Evolutionary conservation across 2,888 invertebrate genomes (phyloP).

Genomic region (Conomelus anceps): DNA sequence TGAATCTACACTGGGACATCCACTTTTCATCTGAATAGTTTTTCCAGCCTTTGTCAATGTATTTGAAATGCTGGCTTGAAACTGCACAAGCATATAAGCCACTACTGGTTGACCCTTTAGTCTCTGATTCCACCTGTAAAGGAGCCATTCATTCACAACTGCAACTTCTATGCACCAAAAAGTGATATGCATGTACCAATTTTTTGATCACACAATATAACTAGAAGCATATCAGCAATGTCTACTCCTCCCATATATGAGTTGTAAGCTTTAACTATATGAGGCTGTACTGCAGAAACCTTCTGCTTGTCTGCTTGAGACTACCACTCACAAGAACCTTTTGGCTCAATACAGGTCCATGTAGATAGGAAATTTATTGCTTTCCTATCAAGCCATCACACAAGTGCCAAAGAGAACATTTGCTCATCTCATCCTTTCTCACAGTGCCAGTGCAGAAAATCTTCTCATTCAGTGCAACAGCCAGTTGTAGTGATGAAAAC

Average conservation of each 20-base stretch:
- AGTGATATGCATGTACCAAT: conserved; percentile 33
- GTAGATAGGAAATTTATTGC: conserved; percentile 34
- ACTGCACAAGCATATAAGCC: neutral
- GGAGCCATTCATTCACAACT: conserved; percentile 30
- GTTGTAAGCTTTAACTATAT: conserved; percentile 34
- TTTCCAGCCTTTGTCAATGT: neutral
- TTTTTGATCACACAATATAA: conserved; percentile 33
- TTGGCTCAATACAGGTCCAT: conserved; percentile 30
- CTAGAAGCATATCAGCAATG: conserved; percentile 35
- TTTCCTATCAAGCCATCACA: conserved; percentile 34
- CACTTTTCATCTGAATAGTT: neutral
- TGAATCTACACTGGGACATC: no score
- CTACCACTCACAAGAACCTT: conserved; percentile 31
- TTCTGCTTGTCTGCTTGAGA: conserved; percentile 24
- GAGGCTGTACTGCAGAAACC: conserved; percentile 12
- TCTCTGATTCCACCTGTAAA: conserved; percentile 4
- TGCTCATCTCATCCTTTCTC: conserved; percentile 13
- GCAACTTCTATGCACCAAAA: conserved; percentile 28
- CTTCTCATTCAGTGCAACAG: neutral
- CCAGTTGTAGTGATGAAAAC: conserved; percentile 1
- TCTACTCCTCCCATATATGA: conserved; percentile 37
- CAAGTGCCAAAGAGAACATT: conserved; percentile 26
- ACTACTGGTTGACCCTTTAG: neutral
- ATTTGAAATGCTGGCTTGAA: neutral
- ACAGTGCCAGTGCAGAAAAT: conserved; percentile 19